Base-by-base conservation (phyloP, 2,888 invertebrate genomes). In the Arctia plantaginis region DNA sequence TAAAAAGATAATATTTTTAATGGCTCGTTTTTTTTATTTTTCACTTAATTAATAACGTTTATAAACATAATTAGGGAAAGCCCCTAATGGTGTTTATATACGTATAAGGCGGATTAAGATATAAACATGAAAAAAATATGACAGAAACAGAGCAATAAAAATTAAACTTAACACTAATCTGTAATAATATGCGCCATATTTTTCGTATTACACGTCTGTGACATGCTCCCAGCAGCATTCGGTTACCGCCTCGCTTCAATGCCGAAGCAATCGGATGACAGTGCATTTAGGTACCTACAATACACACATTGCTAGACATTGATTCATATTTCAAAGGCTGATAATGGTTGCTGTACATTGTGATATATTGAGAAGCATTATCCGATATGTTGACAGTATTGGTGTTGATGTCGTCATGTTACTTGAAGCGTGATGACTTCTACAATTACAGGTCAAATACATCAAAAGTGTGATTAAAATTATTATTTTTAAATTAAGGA, bases 171-270 rank as follows among this genome's bases (percentile, higher is more conserved):
- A 59, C 15, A 30, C 15, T 15, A 59, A 59, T 30, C 15, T 27
- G 18, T 30, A 18, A 62, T 62, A 62, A 62, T n/a, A 30, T 1
- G 6, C 15, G 62, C 30, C 62, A 62, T 30, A 62, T 62, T 30
- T 30, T 8, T 62, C 23, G 20, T 47, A 64, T 70, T 30, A 72
- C 64, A 74, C 47, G 20, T 20, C 1, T 33, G 35, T 65, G 35
- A 20, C 20, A 65, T 65, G 65, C 20, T 65, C 23, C 20, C 33
- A 33, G 27, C 35, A 33, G 79, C 75, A 78, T 83, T 85, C 82
- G 81, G 79, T 86, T 85, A 79, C 82, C 69, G 82, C 64, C 68
- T 35, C 74, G 82, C 82, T 84, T 78, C 83, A 80, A 35, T 71
- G 77, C 27, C 62, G 82, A 79, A 85, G 85, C 70, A 70, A 80